phyloP scores from a whole-genome alignment of 2,888 invertebrate genomes.

The Drosophila testacea region DNA sequence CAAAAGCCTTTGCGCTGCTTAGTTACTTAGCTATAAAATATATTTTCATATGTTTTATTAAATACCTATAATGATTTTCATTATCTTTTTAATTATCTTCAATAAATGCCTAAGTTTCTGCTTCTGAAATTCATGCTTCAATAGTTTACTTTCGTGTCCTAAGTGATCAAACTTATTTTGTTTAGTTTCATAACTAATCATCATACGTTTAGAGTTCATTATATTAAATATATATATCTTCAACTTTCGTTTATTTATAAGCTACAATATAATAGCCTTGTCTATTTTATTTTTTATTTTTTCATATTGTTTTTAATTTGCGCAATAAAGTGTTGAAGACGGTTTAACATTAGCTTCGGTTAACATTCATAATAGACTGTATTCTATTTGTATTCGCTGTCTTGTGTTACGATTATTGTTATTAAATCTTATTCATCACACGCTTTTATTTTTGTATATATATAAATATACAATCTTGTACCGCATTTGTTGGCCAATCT shows the following conservation, averaged over 20 bases:
- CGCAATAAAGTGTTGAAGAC: slow-evolving; percentile 57
- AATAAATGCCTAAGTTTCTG: slow-evolving; percentile 74
- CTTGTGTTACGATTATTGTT: slow-evolving; percentile 79
- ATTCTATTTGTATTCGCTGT: slow-evolving; percentile 70
- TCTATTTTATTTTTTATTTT: background rate
- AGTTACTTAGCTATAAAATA: slow-evolving; percentile 69
- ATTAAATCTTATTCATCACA: slow-evolving; percentile 69
- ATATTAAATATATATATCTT: slow-evolving; percentile 47
- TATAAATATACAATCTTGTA: slow-evolving; percentile 42
- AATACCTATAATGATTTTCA: slow-evolving; percentile 31
- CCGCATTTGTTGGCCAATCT: slow-evolving; percentile 52
- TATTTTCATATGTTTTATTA: slow-evolving; percentile 41
- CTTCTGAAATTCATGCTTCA: slow-evolving; percentile 57
- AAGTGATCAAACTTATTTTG: slow-evolving; percentile 49
- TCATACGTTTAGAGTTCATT: slow-evolving; percentile 61
- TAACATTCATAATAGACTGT: slow-evolving; percentile 58
- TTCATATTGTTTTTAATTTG: slow-evolving; percentile 34
- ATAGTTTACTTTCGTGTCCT: slow-evolving; percentile 49
- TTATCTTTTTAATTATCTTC: slow-evolving; percentile 31
- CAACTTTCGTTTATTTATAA: slow-evolving; percentile 56
- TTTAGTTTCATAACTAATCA: slow-evolving; percentile 58
- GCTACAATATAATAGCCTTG: slow-evolving; percentile 44
- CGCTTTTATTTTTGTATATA: slow-evolving; percentile 59
- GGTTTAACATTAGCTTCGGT: slow-evolving; percentile 64
- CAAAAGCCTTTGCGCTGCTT: slow-evolving; percentile 74